Evolutionary conservation across 2,113 vertebrate genomes (phyloP), one percentile per base, ranked within the genome.

Genomic region (Plotosus lineatus): DNA sequence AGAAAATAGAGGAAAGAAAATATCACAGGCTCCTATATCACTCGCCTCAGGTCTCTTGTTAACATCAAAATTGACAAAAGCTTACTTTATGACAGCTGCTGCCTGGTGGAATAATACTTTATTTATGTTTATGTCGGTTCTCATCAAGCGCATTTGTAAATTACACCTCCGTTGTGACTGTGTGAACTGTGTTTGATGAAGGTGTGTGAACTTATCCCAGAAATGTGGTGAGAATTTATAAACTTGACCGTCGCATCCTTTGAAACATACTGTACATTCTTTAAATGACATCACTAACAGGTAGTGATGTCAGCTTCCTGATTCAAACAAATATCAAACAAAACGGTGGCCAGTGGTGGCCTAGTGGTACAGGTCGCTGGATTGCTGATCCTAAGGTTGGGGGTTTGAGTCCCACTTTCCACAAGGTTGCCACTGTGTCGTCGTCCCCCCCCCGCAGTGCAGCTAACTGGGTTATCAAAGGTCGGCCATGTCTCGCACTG

Each of bases 321-420:
- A 72, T 60, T 58, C 71, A 66, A 82, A 61, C 42, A 82, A 73
- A 63, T 76, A 48, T 48, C 66, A 10, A 65, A 79, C 53, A 82
- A 66, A 81, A 74, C 26, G 48, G n/a, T n/a, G n/a, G n/a, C n/a
- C n/a, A n/a, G n/a, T n/a, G n/a, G n/a, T n/a, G n/a, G n/a, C n/a
- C n/a, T n/a, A n/a, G n/a, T n/a, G n/a, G n/a, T n/a, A n/a, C n/a
- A n/a, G n/a, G n/a, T n/a, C n/a, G n/a, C n/a, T n/a, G n/a, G n/a
- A n/a, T n/a, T n/a, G n/a, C n/a, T n/a, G n/a, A n/a, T n/a, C n/a
- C n/a, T n/a, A n/a, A n/a, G n/a, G n/a, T n/a, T n/a, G n/a, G n/a
- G n/a, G n/a, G n/a, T n/a, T n/a, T n/a, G n/a, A n/a, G n/a, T n/a
- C n/a, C n/a, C n/a, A n/a, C n/a, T n/a, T n/a, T n/a, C n/a, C n/a